Evolutionary conservation across 2,797 vertebrate genomes (phyloP), one percentile per base, ranked within the genome.

Genomic region (Peromyscus nudipes): DNA sequence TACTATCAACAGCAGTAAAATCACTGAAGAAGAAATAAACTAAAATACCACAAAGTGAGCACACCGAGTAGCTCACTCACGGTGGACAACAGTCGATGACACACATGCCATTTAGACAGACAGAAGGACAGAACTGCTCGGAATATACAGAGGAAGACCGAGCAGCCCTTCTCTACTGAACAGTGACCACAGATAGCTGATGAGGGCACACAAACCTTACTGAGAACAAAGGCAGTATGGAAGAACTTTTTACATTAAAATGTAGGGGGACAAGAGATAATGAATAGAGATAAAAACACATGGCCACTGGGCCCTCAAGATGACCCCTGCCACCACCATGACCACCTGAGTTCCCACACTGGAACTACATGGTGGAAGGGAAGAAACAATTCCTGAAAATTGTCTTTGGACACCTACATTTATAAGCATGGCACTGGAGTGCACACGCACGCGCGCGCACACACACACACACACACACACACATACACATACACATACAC

Each of bases 391-490:
- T 85, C 19, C 17, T 67, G 6, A 23, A 67, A n/a, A 49, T 34
- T 85, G 6, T 14, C 5, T 19, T n/a, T 46, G 29, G 31, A 14
- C 46, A 67, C 49, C 17, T 40, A 34, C 6, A 25, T 83, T 27
- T 37, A 27, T 43, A 62, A 82, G 13, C 80, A 43, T 62, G n/a
- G 23, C 37, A 62, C 25, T 43, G 6, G n/a, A 43, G 37, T 29
- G 9, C 55, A 83, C 19, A 23, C 10, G 2, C 10, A 10, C 11
- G 8, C 11, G 1, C 10, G 1, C 11, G 6, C 11, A 12, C 49
- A 11, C 49, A 49, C 49, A 55, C 55, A 40, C 13, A 67, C 17
- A 8, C 43, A 67, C 12, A 29, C 16, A 81, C 2, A 40, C 29
- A 55, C 76, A 79, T 8, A 77, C 17, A 52, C 17, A 21, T 31